Evolutionary conservation across 2,797 vertebrate genomes (phyloP).

Genomic region (Liparis tanakae): DNA sequence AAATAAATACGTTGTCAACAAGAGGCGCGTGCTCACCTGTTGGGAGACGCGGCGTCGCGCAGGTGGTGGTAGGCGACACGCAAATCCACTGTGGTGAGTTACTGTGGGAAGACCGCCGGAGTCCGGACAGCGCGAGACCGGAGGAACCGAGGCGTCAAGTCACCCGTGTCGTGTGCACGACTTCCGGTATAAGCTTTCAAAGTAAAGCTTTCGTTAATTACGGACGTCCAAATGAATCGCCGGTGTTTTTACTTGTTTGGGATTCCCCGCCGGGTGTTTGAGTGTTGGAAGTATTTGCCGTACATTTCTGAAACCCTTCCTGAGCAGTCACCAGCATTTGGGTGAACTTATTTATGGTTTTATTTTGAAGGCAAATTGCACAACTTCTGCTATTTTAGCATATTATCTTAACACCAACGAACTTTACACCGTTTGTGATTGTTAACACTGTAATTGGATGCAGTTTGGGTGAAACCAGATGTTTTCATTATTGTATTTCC

Average conservation of each 20-base stretch:
- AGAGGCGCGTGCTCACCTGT: slow-evolving; percentile 51
- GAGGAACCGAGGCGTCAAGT: background rate
- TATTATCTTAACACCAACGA: background rate
- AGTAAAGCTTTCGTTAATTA: slow-evolving; percentile 5
- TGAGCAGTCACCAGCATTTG: too few relatives aligned
- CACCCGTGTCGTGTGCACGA: accelerated
- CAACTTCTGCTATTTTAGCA: background rate
- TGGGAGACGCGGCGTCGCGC: background rate
- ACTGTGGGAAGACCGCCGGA: slow-evolving; percentile 18
- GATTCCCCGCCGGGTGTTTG: background rate
- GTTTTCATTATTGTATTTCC: background rate
- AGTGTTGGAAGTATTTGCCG: background rate
- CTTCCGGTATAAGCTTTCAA: slow-evolving; percentile 22
- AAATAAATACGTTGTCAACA: background rate
- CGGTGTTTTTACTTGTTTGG: background rate
- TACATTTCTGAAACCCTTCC: accelerated
- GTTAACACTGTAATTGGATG: background rate
- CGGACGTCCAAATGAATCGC: accelerated
- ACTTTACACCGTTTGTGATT: slow-evolving; percentile 24
- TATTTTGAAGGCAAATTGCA: slow-evolving; percentile 53
- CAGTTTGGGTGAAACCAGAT: background rate
- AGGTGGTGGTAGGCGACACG: slow-evolving; percentile 16
- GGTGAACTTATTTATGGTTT: background rate
- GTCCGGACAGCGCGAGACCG: slow-evolving; percentile 10
- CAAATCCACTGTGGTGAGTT: background rate